A percentile compares a stretch with the other conserved stretches of the same genome.
phyloP scores from a whole-genome alignment of 1,140 invertebrate species.

The Chlorops oryzae region DNA sequence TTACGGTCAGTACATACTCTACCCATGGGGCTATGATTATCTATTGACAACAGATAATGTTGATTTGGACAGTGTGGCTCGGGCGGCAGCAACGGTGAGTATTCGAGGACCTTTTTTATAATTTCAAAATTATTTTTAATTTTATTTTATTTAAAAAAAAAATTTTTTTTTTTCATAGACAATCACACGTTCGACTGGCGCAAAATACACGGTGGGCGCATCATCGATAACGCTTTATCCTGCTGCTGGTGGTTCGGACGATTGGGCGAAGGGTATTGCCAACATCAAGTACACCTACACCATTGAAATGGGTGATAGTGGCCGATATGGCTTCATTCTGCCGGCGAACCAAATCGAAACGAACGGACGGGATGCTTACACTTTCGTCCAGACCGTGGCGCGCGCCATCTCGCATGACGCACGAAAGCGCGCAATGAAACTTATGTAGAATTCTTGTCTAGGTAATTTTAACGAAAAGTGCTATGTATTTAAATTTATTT shows the following conservation, averaged over 20 bases:
- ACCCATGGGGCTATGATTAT: constrained; percentile 77
- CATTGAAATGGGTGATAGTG: constrained; percentile 81
- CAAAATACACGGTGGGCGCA: constrained; percentile 67
- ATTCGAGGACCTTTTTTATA: constrained; percentile 5
- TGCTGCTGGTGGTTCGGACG: constrained; percentile 78
- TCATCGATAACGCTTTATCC: constrained; percentile 70
- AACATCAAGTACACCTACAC: constrained; percentile 85
- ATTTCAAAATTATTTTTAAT: neutral
- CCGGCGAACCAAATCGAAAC: constrained; percentile 74
- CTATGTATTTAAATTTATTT: neutral
- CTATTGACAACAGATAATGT: constrained; percentile 62
- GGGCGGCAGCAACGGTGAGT: constrained; percentile 57
- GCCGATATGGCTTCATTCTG: constrained; percentile 82
- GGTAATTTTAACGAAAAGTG: neutral
- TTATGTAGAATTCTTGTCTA: no score
- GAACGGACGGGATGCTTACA: constrained; percentile 78
- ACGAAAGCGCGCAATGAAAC: neutral
- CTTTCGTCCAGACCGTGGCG: constrained; percentile 72
- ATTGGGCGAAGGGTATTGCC: constrained; percentile 81
- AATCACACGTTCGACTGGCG: constrained; percentile 59
- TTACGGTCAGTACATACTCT: constrained; percentile 81
- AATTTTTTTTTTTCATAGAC: constrained; percentile 50
- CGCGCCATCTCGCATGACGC: constrained; percentile 36
- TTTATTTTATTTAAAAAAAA: neutral
- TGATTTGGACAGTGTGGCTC: constrained; percentile 64